Conservation (phyloP, 2,888 invertebrate species). For the Drosophila villosipedis region DNA sequence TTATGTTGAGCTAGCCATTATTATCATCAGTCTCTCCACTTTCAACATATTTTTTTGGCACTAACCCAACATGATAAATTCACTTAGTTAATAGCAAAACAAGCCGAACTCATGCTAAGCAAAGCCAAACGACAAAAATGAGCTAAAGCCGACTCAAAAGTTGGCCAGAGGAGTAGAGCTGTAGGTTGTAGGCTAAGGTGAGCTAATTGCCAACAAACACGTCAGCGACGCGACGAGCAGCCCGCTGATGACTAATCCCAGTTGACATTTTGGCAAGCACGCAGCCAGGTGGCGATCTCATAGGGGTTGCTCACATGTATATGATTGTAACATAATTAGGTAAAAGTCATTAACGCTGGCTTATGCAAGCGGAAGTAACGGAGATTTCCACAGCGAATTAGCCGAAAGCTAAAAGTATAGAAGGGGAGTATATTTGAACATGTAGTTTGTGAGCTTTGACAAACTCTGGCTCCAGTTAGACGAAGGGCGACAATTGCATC, state of each 20-base stretch:
- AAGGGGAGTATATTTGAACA: neutral
- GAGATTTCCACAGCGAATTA: constrained; percentile 32
- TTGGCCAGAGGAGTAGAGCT: constrained; percentile 16
- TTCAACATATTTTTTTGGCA: constrained; percentile 55
- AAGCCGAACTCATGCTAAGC: constrained; percentile 27
- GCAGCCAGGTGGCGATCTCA: constrained; percentile 35
- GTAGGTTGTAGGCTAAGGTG: constrained; percentile 42
- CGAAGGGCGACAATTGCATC: constrained; percentile 44
- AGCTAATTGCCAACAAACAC: constrained; percentile 69
- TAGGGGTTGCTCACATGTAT: constrained; percentile 40
- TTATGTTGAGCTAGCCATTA: constrained; percentile 40
- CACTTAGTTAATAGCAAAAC: constrained; percentile 67
- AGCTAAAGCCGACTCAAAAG: constrained; percentile 22
- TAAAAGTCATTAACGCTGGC: constrained; percentile 61
- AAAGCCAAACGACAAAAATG: constrained; percentile 58
- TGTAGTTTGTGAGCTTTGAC: constrained; percentile 10
- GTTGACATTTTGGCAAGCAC: constrained; percentile 21
- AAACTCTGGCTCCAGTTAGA: constrained; percentile 28
- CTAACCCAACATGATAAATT: constrained; percentile 61
- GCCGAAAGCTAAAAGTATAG: neutral
- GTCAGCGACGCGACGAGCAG: constrained; percentile 44
- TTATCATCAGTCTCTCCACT: constrained; percentile 51
- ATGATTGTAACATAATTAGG: constrained; percentile 67
- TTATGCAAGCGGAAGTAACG: constrained; percentile 62
- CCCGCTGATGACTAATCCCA: constrained; percentile 46